Percentiles rank a stretch among this genome's conserved stretches.
Conservation (phyloP, 2,113 vertebrate species). For the Nematolebias whitei region DNA sequence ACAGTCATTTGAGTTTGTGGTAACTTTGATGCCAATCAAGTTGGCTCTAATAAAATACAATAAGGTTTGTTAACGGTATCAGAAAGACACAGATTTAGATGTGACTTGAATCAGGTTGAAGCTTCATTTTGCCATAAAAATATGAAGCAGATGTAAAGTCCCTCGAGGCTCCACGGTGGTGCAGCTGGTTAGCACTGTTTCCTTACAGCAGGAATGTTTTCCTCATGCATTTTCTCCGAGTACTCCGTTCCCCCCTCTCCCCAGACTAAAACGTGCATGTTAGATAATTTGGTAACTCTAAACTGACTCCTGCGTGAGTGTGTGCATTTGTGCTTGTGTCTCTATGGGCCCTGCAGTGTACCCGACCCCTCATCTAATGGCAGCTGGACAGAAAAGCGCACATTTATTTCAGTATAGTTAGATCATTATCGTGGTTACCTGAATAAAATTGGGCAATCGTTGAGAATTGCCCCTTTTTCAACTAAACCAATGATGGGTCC, state of each 20-base stretch:
- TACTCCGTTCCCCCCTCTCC: too few relatives aligned
- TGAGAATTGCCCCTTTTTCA: slow-evolving; percentile 6
- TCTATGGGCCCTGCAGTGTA: too few relatives aligned
- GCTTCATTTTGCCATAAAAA: slow-evolving; percentile 15
- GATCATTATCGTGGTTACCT: slow-evolving; percentile 29
- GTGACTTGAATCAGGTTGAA: slow-evolving; percentile 12
- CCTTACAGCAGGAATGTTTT: too few relatives aligned
- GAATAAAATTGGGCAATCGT: slow-evolving; percentile 41
- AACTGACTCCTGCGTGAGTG: too few relatives aligned
- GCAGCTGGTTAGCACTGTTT: too few relatives aligned
- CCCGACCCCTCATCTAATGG: too few relatives aligned
- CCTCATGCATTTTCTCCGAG: too few relatives aligned
- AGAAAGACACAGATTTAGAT: slow-evolving; percentile 11
- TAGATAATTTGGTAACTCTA: too few relatives aligned
- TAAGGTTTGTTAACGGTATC: slow-evolving; percentile 3
- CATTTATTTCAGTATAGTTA: slow-evolving; percentile 3
- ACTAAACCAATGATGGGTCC: neutral
- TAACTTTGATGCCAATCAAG: slow-evolving; percentile 24
- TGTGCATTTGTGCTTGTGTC: too few relatives aligned
- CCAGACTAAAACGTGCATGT: too few relatives aligned
- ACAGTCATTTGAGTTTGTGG: slow-evolving; percentile 39
- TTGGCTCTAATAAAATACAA: slow-evolving; percentile 26
- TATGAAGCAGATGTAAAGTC: slow-evolving; percentile 38
- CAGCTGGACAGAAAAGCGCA: too few relatives aligned
- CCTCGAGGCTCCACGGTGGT: neutral